phyloP scores from a whole-genome alignment of 2,888 invertebrate species.

The Pherbina coryleti region DNA sequence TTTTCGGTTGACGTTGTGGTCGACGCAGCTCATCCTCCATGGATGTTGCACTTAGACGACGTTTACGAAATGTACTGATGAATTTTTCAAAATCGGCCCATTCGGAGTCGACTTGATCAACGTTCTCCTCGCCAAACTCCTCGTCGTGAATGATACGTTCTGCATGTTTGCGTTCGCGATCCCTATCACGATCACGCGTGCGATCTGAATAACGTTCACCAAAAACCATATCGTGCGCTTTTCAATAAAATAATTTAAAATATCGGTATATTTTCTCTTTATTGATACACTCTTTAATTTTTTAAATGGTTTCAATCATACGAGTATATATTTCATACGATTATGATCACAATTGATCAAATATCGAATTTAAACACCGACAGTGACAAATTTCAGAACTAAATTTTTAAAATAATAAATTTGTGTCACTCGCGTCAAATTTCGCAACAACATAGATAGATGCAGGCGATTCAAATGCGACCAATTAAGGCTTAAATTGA shows the following conservation, averaged over 20 bases:
- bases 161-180: constrained; percentile 49
- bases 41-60: constrained; percentile 63
- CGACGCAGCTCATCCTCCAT: constrained; percentile 66
- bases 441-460: not conserved
- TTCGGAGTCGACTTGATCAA: constrained; percentile 67
- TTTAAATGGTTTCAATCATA: not conserved
- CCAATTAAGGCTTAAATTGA: constrained; percentile 1
- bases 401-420: not conserved
- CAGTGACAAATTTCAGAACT: not conserved
- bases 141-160: constrained; percentile 67
- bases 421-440: not conserved
- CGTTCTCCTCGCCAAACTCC: constrained; percentile 69
- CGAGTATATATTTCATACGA: not conserved
- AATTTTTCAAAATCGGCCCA: constrained; percentile 69
- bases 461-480: not conserved
- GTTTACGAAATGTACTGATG: constrained; percentile 65
- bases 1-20: constrained; percentile 59
- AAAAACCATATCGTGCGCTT: constrained; percentile 52
- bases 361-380: too few relatives aligned
- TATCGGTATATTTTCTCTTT: too few relatives aligned
- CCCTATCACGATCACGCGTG: constrained; percentile 54
- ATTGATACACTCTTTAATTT: too few relatives aligned
- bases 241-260: not conserved
- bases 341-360: not conserved
- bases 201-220: constrained; percentile 48